These are phyloP conservation scores for Hyposoter didymator DNA, from an alignment of 2,888 invertebrate species.

Conservation along the genomic window DNA sequence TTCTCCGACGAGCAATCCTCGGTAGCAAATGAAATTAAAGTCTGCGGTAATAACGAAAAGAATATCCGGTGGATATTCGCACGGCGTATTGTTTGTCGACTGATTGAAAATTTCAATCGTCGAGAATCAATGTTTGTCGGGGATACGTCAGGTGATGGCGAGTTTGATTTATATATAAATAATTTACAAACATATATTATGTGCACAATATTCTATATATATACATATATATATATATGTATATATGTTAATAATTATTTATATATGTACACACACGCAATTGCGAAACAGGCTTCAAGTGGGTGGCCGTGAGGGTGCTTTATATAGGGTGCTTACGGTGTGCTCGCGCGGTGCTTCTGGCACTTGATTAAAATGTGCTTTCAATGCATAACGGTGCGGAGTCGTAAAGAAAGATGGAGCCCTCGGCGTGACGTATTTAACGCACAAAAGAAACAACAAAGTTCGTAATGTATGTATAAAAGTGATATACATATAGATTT, in stretches of 20 bases:
- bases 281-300: constrained; percentile 53
- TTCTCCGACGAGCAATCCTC: neutral
- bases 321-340: constrained; percentile 77
- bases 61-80: neutral
- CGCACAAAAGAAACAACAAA: neutral
- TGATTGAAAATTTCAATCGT: constrained; percentile 39
- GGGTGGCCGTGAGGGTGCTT: constrained; percentile 61
- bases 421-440: constrained; percentile 20
- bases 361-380: constrained; percentile 76
- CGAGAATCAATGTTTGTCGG: neutral
- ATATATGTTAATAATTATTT: constrained; percentile 22
- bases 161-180: constrained; percentile 23
- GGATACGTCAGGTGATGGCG: constrained; percentile 42
- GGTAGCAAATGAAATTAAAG: neutral
- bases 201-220: constrained; percentile 40
- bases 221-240: constrained; percentile 4
- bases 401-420: constrained; percentile 57
- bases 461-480: neutral
- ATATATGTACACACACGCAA: constrained; percentile 35
- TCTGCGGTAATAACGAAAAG: neutral
- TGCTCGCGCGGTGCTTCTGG: constrained; percentile 76
- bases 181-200: neutral
- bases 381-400: constrained; percentile 69
- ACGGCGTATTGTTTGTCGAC: neutral
- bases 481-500: neutral